A percentile compares a stretch with the other conserved stretches of the same genome.
Conservation (phyloP, 2,888 invertebrate genomes). For the Eremobia ochroleuca region DNA sequence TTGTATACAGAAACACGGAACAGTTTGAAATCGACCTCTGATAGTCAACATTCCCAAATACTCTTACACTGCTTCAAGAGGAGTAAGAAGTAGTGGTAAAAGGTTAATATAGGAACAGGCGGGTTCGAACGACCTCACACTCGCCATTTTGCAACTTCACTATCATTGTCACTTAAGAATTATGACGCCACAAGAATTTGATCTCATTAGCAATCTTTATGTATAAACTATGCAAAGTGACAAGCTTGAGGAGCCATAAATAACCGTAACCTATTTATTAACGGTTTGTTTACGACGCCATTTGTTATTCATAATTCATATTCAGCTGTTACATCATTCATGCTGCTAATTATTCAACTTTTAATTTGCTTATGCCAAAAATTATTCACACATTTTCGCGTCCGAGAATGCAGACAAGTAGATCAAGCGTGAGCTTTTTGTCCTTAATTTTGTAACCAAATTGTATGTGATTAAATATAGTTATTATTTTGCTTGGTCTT, state of each 20-base stretch:
- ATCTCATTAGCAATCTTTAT: conserved; percentile 51
- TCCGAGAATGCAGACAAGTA: conserved; percentile 14
- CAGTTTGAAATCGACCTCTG: not conserved
- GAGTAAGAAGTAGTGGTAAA: not conserved
- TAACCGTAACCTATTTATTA: conserved; percentile 56
- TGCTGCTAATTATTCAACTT: conserved; percentile 41
- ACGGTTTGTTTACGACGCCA: conserved; percentile 40
- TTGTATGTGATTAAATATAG: conserved; percentile 11
- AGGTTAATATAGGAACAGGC: accelerated
- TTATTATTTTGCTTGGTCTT: not conserved
- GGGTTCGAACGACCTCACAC: not conserved
- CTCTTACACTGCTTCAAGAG: not conserved
- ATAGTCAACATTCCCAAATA: not conserved
- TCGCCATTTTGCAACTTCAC: not conserved
- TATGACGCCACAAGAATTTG: conserved; percentile 34
- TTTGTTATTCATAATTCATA: conserved; percentile 47
- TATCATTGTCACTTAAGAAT: not conserved
- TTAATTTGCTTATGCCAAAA: conserved; percentile 51
- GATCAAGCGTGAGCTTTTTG: conserved; percentile 23
- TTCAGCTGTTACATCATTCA: conserved; percentile 40
- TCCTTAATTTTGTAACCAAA: conserved; percentile 48
- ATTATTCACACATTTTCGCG: conserved; percentile 41
- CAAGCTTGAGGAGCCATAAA: conserved; percentile 29
- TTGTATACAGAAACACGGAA: not conserved
- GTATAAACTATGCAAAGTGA: conserved; percentile 37